Percentiles rank a stretch among this genome's conserved stretches.
phyloP scores from a whole-genome alignment of 1,140 invertebrate genomes.

The Hyposmocoma kahamanoa region DNA sequence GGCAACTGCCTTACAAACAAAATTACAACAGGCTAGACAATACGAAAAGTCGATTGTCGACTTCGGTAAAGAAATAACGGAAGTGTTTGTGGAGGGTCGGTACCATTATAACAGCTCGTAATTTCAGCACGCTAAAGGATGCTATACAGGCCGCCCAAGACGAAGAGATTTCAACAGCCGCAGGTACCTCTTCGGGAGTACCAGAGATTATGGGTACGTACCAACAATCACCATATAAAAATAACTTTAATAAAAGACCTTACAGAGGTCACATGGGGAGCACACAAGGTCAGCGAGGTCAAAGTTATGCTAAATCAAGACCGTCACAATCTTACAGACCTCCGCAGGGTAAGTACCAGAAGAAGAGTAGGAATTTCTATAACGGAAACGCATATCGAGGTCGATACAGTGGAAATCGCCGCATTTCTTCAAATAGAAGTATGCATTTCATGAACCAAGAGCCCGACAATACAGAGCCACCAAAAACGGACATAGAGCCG shows the following conservation, averaged over 20 bases:
- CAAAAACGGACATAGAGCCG: not conserved
- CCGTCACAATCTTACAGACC: not conserved
- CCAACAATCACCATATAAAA: too few species aligned
- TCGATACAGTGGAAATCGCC: not conserved
- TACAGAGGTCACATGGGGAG: not conserved
- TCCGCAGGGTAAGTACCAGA: not conserved
- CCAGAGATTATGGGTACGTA: not conserved
- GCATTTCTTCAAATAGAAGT: too few species aligned
- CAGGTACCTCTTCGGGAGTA: not conserved
- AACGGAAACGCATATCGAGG: not conserved
- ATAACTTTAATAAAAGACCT: too few species aligned
- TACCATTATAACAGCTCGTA: conserved; percentile 17
- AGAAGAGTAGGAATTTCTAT: not conserved
- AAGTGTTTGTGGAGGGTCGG: conserved; percentile 9
- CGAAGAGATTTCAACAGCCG: not conserved
- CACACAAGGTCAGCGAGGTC: not conserved
- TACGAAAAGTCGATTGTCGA: conserved; percentile 7
- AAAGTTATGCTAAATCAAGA: not conserved
- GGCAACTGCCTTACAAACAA: conserved; percentile 8
- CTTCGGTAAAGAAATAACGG: conserved; percentile 14
- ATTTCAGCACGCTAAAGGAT: conserved; percentile 8
- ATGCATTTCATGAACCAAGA: not conserved
- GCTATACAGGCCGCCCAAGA: conserved; percentile 14
- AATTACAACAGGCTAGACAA: conserved; percentile 12
- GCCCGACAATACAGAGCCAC: too few species aligned